phyloP scores from a whole-genome alignment of 2,113 vertebrate species.

The Psilopsiagon aymara region DNA sequence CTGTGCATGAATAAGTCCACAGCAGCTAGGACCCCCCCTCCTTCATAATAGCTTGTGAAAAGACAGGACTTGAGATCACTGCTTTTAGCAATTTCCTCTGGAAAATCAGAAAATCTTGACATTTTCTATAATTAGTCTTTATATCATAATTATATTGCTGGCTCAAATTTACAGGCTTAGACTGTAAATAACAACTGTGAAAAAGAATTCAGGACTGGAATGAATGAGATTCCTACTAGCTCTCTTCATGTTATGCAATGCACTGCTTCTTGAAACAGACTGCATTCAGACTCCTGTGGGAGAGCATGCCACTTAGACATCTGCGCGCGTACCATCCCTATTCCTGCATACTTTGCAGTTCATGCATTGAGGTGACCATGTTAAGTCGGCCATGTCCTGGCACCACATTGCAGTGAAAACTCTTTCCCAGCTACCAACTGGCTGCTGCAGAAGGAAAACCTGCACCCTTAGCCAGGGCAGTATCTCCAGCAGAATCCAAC shows the following conservation, averaged over 20 bases:
- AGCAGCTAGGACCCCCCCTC: not conserved
- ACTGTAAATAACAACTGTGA: conserved; percentile 57
- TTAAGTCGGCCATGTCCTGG: not conserved
- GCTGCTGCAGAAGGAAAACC: not conserved
- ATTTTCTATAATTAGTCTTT: conserved; percentile 60
- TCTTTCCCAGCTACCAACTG: not conserved
- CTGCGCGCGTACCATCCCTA: not conserved
- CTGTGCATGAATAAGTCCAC: not conserved
- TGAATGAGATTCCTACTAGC: conserved; percentile 29
- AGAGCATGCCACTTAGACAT: not conserved
- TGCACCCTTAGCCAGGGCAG: not conserved
- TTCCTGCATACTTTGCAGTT: not conserved
- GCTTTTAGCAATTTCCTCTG: conserved; percentile 31
- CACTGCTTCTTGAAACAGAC: not conserved
- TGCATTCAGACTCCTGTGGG: not conserved
- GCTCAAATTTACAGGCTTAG: conserved; percentile 45
- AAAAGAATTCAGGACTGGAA: conserved; percentile 34
- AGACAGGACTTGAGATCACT: not conserved
- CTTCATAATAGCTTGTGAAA: not conserved
- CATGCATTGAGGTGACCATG: not conserved
- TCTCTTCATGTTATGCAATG: not conserved
- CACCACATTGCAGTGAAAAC: not conserved
- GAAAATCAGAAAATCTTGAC: not conserved
- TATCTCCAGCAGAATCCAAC: not conserved
- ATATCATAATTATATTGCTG: conserved; percentile 61